Percentiles rank a stretch among this genome's conserved stretches.
Conservation (phyloP, 2,113 vertebrate species). For the Odontesthes bonariensis region DNA sequence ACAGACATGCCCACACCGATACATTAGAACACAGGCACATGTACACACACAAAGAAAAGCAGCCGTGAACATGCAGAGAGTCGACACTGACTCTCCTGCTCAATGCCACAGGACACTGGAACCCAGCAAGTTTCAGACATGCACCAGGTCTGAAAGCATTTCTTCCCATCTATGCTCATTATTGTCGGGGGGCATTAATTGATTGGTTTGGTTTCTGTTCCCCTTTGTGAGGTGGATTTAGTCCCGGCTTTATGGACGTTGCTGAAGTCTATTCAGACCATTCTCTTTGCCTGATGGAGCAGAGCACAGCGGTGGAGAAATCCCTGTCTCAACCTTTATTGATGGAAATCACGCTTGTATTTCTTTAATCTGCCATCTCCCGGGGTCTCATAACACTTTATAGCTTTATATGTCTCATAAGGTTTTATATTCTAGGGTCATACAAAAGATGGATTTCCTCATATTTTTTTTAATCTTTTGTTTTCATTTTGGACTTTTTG, state of each 20-base stretch:
- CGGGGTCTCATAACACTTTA: slow-evolving; percentile 63
- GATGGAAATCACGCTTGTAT: slow-evolving; percentile 65
- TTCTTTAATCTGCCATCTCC: slow-evolving; percentile 71
- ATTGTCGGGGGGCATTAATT: slow-evolving; percentile 73
- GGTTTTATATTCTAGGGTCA: slow-evolving; percentile 62
- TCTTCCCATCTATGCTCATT: slow-evolving; percentile 48
- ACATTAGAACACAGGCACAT: slow-evolving; percentile 56
- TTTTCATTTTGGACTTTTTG: slow-evolving; percentile 24
- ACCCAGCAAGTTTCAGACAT: slow-evolving; percentile 62
- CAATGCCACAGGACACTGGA: slow-evolving; percentile 58
- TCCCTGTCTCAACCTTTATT: slow-evolving; percentile 60
- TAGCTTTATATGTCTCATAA: slow-evolving; percentile 69
- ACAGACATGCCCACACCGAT: slow-evolving; percentile 40
- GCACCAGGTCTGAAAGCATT: slow-evolving; percentile 71
- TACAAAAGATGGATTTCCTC: slow-evolving; percentile 41
- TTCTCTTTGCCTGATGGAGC: slow-evolving; percentile 62
- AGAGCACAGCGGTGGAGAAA: slow-evolving; percentile 59
- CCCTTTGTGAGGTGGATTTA: slow-evolving; percentile 70
- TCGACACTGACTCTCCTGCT: slow-evolving; percentile 61
- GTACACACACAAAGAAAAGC: slow-evolving; percentile 63
- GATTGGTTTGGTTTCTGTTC: slow-evolving; percentile 74
- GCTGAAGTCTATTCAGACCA: slow-evolving; percentile 68
- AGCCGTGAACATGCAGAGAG: slow-evolving; percentile 56
- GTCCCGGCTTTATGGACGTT: slow-evolving; percentile 68
- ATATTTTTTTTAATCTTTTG: slow-evolving; percentile 19